phyloP scores from a whole-genome alignment of 2,888 invertebrate genomes.

The Megaustenia siamemsis region DNA sequence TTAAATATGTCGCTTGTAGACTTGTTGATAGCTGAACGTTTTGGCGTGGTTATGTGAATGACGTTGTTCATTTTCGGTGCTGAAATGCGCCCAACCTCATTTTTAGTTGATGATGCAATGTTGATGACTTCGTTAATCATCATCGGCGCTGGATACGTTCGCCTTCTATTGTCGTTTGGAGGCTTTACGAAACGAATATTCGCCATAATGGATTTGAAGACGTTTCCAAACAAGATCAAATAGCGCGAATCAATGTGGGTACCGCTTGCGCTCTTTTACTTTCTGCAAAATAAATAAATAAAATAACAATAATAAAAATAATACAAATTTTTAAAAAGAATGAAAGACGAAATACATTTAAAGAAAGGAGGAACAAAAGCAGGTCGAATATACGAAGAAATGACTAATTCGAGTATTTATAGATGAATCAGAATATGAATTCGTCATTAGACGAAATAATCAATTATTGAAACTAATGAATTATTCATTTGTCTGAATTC shows the following conservation, averaged over 20 bases:
- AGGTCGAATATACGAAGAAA: not conserved
- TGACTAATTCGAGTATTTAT: not conserved
- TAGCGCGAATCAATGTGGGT: not conserved
- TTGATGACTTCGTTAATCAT: not conserved
- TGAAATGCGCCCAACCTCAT: not conserved
- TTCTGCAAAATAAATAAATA: too few species aligned
- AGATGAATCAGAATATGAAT: not conserved
- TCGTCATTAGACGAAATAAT: not conserved
- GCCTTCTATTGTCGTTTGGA: constrained; percentile 28
- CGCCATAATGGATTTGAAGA: constrained; percentile 7
- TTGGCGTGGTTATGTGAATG: constrained; percentile 32
- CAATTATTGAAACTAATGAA: not conserved
- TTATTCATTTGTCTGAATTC: not conserved
- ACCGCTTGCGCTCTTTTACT: too few species aligned
- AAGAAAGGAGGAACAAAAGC: not conserved
- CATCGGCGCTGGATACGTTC: not conserved
- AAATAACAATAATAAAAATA: too few species aligned
- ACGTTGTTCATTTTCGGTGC: not conserved
- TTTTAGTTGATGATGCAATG: not conserved
- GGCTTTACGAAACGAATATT: constrained; percentile 40
- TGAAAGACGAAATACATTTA: not conserved
- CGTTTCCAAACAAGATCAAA: not conserved
- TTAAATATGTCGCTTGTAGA: constrained; percentile 10
- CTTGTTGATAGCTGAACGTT: not conserved
- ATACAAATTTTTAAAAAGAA: not conserved